Evolutionary conservation across 2,113 vertebrate genomes (phyloP).

Genomic region (Corapipo altera): DNA sequence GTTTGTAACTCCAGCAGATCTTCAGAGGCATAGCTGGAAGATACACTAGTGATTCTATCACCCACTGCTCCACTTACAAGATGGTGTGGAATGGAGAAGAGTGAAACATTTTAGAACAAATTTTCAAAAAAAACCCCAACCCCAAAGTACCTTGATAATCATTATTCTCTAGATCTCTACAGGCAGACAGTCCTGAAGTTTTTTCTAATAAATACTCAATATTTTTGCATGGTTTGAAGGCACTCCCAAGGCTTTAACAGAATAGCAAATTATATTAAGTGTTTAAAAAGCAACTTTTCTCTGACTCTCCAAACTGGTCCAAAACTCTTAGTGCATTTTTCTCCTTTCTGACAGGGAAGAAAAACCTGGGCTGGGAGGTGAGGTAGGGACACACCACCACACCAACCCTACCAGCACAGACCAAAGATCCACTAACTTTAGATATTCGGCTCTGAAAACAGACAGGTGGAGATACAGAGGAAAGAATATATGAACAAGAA

Average conservation of each 20-base stretch:
- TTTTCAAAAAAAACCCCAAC: background rate
- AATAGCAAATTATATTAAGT: background rate
- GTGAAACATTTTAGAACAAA: background rate
- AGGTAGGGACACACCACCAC: background rate
- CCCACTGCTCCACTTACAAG: background rate
- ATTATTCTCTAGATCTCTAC: background rate
- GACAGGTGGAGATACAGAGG: background rate
- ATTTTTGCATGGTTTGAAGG: background rate
- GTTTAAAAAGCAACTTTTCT: background rate
- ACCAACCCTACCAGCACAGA: background rate
- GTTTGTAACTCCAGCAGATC: background rate
- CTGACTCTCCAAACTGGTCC: background rate
- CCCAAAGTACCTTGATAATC: background rate
- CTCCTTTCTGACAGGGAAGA: background rate
- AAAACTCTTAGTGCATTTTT: background rate
- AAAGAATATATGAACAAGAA: background rate
- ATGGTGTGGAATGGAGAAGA: rapidly evolving
- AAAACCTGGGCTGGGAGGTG: background rate
- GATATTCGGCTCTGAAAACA: background rate
- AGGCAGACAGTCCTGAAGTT: background rate
- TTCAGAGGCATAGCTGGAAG: background rate
- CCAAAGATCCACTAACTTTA: background rate
- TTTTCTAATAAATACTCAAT: background rate
- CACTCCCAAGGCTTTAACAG: background rate
- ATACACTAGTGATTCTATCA: background rate